phyloP scores from a whole-genome alignment of 1,140 invertebrate species.

The Hypothenemus hampei region DNA sequence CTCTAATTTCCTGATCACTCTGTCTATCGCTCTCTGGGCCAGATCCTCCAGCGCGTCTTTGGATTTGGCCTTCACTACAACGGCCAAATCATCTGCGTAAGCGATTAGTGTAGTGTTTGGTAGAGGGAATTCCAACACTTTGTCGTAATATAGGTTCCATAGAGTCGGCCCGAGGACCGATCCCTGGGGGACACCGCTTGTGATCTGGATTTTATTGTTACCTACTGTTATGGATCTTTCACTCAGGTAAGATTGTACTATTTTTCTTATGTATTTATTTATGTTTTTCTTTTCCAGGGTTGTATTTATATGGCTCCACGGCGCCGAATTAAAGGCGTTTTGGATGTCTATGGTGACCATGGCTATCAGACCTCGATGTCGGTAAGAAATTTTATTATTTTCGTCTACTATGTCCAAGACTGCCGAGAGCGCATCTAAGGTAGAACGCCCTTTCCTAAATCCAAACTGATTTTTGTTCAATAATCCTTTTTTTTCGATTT shows the following conservation, averaged over 20 bases:
- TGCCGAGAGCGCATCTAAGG: slow-evolving; percentile 31
- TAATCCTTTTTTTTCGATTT: slow-evolving; percentile 11
- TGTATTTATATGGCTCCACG: slow-evolving; percentile 5
- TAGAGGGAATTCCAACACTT: neutral
- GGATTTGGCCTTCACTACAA: slow-evolving; percentile 6
- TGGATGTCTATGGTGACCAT: slow-evolving; percentile 8
- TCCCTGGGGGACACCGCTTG: slow-evolving; percentile 18
- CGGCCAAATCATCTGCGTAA: slow-evolving; percentile 19
- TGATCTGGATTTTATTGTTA: neutral
- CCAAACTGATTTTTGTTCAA: slow-evolving; percentile 38
- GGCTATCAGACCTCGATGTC: neutral
- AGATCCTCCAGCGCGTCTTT: neutral
- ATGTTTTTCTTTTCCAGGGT: slow-evolving; percentile 6
- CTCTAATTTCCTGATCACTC: neutral
- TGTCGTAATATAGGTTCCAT: slow-evolving; percentile 24
- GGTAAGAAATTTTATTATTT: neutral
- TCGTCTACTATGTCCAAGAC: neutral
- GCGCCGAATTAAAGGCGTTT: slow-evolving; percentile 24
- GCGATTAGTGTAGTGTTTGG: neutral
- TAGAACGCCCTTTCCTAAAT: slow-evolving; percentile 37
- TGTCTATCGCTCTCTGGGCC: neutral
- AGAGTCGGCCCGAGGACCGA: slow-evolving; percentile 17
- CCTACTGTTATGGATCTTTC: neutral
- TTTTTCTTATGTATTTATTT: slow-evolving; percentile 12
- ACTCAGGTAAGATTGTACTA: slow-evolving; percentile 12